Evolutionary conservation across 37 sponge, comb jelly and placozoan genomes (phyloP).

Genomic region (Aplysina aerophoba): DNA sequence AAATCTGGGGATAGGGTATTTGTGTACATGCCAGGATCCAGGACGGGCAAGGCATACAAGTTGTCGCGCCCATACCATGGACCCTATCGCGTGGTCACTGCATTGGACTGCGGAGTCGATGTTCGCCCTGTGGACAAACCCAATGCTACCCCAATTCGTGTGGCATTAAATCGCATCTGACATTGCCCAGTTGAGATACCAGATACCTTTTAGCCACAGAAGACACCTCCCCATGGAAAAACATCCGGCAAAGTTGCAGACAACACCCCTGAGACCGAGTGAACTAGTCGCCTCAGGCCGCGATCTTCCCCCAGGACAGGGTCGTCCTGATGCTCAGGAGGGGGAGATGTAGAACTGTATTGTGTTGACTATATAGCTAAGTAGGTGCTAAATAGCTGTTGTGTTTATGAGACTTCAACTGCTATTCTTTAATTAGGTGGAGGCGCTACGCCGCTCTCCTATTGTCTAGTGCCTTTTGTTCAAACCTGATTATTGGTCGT

Average conservation of each 20-base stretch:
- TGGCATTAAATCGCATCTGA: constrained; percentile 26
- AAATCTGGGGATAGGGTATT: constrained; percentile 40
- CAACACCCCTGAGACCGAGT: not conserved
- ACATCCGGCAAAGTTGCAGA: not conserved
- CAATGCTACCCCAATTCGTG: constrained; percentile 14
- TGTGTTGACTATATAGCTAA: too few species aligned
- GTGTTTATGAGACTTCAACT: too few species aligned
- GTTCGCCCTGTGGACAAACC: constrained; percentile 35
- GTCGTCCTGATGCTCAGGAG: not conserved
- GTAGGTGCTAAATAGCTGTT: too few species aligned
- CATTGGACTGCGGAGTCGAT: constrained; percentile 14
- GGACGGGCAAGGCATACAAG: constrained; percentile 18
- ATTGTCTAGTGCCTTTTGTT: too few species aligned
- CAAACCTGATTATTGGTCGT: too few species aligned
- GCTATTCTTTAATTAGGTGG: too few species aligned
- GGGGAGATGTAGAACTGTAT: not conserved
- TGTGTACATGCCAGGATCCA: constrained; percentile 43
- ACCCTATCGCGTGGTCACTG: constrained; percentile 38
- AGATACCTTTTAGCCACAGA: constrained; percentile 8
- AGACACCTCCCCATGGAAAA: not conserved
- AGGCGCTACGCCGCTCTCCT: too few species aligned
- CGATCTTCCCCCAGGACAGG: not conserved
- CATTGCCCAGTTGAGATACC: constrained; percentile 23
- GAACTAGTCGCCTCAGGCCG: not conserved
- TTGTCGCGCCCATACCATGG: constrained; percentile 40